Conservation (phyloP, 2,113 vertebrate genomes). For the Dryoscopus gambensis region DNA sequence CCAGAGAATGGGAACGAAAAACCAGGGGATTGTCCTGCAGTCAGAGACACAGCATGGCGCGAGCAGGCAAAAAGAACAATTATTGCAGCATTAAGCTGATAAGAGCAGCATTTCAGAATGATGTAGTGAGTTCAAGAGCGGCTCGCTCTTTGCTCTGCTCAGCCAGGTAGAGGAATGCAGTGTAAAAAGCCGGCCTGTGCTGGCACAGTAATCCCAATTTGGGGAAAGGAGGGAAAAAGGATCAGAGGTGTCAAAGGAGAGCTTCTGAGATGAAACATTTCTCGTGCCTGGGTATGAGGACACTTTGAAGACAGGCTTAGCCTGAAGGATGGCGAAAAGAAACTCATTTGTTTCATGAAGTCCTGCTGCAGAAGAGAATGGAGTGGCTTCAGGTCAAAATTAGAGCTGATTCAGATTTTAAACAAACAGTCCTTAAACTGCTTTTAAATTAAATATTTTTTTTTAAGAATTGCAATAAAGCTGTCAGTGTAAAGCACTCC, state of each 20-base stretch:
- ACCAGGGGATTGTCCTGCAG: not conserved
- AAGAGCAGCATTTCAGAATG: not conserved
- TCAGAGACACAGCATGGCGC: not conserved
- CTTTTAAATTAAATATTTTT: not conserved
- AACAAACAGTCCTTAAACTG: not conserved
- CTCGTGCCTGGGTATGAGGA: not conserved
- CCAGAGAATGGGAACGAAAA: not conserved
- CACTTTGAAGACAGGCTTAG: not conserved
- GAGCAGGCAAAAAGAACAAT: constrained; percentile 1
- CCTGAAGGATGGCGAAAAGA: not conserved
- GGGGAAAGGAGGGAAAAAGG: not conserved
- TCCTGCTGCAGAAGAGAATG: not conserved
- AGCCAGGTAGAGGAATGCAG: not conserved
- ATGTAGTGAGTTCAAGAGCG: not conserved
- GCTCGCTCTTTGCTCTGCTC: not conserved
- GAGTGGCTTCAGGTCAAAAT: not conserved
- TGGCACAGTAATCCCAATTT: not conserved
- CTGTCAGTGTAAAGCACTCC: not conserved
- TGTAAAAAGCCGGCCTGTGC: not conserved
- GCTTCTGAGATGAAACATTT: not conserved
- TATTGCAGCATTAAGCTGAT: not conserved
- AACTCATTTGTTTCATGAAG: not conserved
- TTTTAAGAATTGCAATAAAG: not conserved
- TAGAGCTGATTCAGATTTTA: not conserved
- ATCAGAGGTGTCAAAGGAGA: not conserved